Evolutionary conservation across 2,113 vertebrate genomes (phyloP).

Genomic region (Platichthys stellatus): DNA sequence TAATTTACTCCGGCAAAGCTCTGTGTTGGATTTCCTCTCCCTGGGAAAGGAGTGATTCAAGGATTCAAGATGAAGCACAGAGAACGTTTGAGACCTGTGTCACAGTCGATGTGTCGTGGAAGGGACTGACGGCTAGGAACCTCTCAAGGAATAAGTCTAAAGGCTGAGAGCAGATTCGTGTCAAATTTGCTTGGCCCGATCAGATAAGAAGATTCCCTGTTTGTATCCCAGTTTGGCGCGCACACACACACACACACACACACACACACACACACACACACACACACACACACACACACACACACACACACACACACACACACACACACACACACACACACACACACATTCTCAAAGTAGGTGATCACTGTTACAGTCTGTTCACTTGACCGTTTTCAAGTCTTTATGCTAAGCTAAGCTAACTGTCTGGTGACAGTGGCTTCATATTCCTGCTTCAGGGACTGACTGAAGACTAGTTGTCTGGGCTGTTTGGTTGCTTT

Average conservation of each 20-base stretch:
- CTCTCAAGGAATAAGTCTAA: not conserved
- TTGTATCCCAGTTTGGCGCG: not conserved
- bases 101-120: constrained; percentile 6
- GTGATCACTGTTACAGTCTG: too few relatives aligned
- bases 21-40: constrained; percentile 38
- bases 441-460: too few relatives aligned
- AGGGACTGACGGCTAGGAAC: not conserved
- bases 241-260: too few relatives aligned
- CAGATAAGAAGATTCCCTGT: too few relatives aligned
- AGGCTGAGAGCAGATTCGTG: constrained; percentile 1
- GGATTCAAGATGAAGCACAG: constrained; percentile 29
- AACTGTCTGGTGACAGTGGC: not conserved
- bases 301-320: too few relatives aligned
- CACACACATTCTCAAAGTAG: too few relatives aligned
- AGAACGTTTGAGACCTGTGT: constrained; percentile 8
- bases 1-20: constrained; percentile 24
- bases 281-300: too few relatives aligned
- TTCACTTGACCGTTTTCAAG: not conserved
- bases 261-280: too few relatives aligned
- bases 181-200: not conserved
- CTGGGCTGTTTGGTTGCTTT: not conserved
- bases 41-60: constrained; percentile 13
- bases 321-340: too few relatives aligned
- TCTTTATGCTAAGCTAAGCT: not conserved
- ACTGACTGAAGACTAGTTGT: not conserved